Conservation (phyloP, 1,140 invertebrate species). For the Sitobion miscanthi region DNA sequence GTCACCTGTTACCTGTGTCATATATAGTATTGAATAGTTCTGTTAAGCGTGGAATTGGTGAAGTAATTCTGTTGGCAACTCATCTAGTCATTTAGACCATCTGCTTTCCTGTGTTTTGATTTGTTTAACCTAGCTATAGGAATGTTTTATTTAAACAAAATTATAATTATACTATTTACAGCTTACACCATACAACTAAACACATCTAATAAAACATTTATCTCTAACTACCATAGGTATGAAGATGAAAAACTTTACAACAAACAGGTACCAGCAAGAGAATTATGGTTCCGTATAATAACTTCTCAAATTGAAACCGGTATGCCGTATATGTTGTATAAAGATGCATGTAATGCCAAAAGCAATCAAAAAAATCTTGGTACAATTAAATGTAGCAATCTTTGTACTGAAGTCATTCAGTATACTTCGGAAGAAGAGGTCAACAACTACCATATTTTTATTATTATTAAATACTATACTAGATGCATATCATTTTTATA, state of each 20-base stretch:
- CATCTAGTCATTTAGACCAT: too few species aligned
- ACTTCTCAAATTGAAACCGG: conserved; percentile 98
- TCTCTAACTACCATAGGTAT: conserved; percentile 69
- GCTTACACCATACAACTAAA: not conserved
- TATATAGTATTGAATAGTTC: conserved; percentile 54
- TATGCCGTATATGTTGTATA: conserved; percentile 97
- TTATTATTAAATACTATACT: conserved; percentile 15
- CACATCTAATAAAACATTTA: not conserved
- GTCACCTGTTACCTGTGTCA: not conserved
- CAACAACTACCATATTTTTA: not conserved
- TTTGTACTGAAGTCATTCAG: conserved; percentile 98
- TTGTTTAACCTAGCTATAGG: too few species aligned
- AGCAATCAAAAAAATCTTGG: conserved; percentile 98
- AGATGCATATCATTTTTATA: not conserved
- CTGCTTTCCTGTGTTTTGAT: too few species aligned
- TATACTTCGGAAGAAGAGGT: conserved; percentile 90
- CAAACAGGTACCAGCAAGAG: conserved; percentile 82
- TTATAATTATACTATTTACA: not conserved
- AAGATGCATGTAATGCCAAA: conserved; percentile 97
- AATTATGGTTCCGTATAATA: conserved; percentile 93
- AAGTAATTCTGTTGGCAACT: too few species aligned
- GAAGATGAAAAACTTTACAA: conserved; percentile 81
- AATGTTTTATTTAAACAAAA: not conserved
- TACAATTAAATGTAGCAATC: conserved; percentile 97
- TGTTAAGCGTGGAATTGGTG: conserved; percentile 7